Conservation (phyloP, 2,888 invertebrate genomes). For the Drosophila demipolita region DNA sequence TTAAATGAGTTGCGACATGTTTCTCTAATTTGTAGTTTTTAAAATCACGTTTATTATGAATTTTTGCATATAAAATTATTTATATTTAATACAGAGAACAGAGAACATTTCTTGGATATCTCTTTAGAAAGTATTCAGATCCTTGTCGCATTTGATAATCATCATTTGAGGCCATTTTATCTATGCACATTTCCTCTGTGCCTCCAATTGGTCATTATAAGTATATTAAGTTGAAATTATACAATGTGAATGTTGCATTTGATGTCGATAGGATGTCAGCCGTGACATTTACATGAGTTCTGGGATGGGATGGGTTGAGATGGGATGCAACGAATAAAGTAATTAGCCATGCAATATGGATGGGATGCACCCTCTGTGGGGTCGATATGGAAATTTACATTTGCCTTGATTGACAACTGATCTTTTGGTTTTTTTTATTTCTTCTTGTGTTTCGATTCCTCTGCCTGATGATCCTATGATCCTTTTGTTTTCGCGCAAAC, state of each 20-base stretch:
- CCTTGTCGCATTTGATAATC: background rate
- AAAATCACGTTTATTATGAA: too few relatives aligned
- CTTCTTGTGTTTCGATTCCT: background rate
- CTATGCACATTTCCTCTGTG: background rate
- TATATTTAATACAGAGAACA: background rate
- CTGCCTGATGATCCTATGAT: constrained; percentile 35
- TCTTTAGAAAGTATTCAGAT: background rate
- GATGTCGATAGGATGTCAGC: background rate
- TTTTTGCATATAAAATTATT: too few relatives aligned
- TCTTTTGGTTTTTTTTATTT: constrained; percentile 51
- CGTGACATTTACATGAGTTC: constrained; percentile 29
- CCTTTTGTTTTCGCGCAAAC: constrained; percentile 67
- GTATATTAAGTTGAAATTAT: constrained; percentile 61
- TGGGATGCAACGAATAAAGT: constrained; percentile 41
- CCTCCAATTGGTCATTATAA: constrained; percentile 36
- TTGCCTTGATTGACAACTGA: constrained; percentile 71
- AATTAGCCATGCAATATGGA: constrained; percentile 68
- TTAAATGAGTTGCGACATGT: too few relatives aligned
- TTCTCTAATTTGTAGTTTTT: too few relatives aligned
- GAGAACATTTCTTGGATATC: background rate
- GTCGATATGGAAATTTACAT: constrained; percentile 64
- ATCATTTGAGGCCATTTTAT: background rate
- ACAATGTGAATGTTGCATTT: background rate
- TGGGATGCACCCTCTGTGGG: constrained; percentile 16
- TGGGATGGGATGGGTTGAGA: background rate